These are phyloP conservation scores for Drosophila arizonae DNA, from an alignment of 1,140 invertebrate genomes.

Conservation along the genomic window DNA sequence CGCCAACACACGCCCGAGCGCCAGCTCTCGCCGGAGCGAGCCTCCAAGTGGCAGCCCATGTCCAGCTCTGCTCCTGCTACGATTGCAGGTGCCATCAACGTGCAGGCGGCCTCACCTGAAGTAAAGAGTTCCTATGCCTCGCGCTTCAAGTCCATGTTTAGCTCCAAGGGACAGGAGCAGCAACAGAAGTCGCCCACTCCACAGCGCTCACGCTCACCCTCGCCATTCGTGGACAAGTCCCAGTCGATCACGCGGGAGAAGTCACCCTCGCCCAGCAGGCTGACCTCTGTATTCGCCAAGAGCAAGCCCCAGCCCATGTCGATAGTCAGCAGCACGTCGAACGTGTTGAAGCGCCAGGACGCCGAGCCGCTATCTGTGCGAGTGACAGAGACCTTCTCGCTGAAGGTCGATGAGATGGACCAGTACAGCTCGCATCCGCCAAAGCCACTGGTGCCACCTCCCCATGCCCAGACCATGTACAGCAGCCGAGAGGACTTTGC, in stretches of 20 bases:
- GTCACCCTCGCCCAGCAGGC: conserved; percentile 59
- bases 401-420: conserved; percentile 82
- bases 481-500: conserved; percentile 76
- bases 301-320: conserved; percentile 61
- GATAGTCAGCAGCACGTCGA: conserved; percentile 49
- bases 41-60: conserved; percentile 43
- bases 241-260: conserved; percentile 47
- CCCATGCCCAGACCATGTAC: conserved; percentile 63
- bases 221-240: conserved; percentile 25
- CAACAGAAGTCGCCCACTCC: conserved; percentile 54
- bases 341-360: conserved; percentile 61
- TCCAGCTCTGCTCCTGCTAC: conserved; percentile 4
- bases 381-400: conserved; percentile 75
- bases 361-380: conserved; percentile 67
- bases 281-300: conserved; percentile 61
- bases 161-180: conserved; percentile 41
- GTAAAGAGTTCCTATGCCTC: conserved; percentile 68
- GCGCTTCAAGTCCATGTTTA: conserved; percentile 73
- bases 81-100: conserved; percentile 20
- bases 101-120: conserved; percentile 57
- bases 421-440: conserved; percentile 64
- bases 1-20: conserved; percentile 71
- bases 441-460: conserved; percentile 50
- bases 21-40: conserved; percentile 57
- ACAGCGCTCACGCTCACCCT: conserved; percentile 49